Percentiles rank a stretch among this genome's conserved stretches.
These are phyloP conservation scores for Podarcis raffonei DNA, from an alignment of 2,113 vertebrate genomes.

Conservation along the genomic window DNA sequence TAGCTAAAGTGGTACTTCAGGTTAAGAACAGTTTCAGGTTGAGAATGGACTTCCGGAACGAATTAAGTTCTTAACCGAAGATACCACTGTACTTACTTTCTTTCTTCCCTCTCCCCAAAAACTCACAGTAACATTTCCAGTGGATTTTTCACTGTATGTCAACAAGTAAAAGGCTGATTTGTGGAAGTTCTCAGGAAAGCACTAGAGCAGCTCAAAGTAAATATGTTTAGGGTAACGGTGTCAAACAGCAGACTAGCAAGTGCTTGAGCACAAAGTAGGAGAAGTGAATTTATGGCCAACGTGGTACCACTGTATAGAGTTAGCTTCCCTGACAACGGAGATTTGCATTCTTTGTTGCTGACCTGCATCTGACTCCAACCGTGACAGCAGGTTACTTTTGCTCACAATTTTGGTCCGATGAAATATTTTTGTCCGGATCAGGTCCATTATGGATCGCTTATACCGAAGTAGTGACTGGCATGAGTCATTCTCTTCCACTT, in stretches of 20 bases:
- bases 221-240: not conserved
- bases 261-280: slow-evolving; percentile 29
- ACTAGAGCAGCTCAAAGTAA: not conserved
- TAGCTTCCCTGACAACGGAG: too few species aligned
- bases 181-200: not conserved
- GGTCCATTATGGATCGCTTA: not conserved
- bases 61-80: too few species aligned
- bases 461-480: not conserved
- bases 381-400: not conserved
- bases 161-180: not conserved
- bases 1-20: too few species aligned
- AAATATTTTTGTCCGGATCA: not conserved
- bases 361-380: too few species aligned
- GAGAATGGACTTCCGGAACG: too few species aligned
- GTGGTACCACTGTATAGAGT: too few species aligned
- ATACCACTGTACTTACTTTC: too few species aligned
- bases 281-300: slow-evolving; percentile 19
- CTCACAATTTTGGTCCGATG: not conserved
- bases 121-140: not conserved
- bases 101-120: not conserved
- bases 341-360: too few species aligned
- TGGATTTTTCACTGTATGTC: not conserved
- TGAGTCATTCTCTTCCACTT: not conserved
- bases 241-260: not conserved
- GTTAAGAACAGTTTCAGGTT: too few species aligned